Evolutionary conservation across 2,113 vertebrate genomes (phyloP).

Genomic region (Proteles cristata): DNA sequence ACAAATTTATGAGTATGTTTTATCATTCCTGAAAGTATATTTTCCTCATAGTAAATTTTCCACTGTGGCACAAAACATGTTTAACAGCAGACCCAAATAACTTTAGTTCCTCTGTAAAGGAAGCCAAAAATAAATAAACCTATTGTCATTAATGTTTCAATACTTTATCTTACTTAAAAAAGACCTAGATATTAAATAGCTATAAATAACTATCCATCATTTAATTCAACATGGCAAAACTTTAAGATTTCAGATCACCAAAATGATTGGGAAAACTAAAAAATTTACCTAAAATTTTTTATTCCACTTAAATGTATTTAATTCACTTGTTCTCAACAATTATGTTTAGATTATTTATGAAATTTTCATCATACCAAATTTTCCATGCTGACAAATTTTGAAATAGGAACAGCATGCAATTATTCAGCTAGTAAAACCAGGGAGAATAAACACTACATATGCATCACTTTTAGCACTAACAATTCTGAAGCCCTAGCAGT

Average conservation of each 20-base stretch:
- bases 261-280: not conserved
- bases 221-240: not conserved
- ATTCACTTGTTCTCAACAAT: not conserved
- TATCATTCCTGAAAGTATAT: not conserved
- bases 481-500: not conserved
- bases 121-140: not conserved
- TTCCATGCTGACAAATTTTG: not conserved
- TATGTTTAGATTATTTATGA: not conserved
- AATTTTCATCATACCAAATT: not conserved
- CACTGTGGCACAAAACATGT: not conserved
- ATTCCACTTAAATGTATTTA: not conserved
- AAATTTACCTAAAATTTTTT: not conserved
- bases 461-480: not conserved
- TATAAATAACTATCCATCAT: not conserved
- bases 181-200: not conserved
- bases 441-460: not conserved
- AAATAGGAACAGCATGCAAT: not conserved
- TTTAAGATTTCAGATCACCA: not conserved
- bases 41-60: not conserved
- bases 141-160: not conserved
- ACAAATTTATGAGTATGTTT: not conserved
- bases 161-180: not conserved
- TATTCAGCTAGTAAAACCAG: not conserved
- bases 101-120: not conserved
- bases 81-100: not conserved